Evolutionary conservation across 2,888 invertebrate genomes (phyloP).

Genomic region (Ophraella communa): DNA sequence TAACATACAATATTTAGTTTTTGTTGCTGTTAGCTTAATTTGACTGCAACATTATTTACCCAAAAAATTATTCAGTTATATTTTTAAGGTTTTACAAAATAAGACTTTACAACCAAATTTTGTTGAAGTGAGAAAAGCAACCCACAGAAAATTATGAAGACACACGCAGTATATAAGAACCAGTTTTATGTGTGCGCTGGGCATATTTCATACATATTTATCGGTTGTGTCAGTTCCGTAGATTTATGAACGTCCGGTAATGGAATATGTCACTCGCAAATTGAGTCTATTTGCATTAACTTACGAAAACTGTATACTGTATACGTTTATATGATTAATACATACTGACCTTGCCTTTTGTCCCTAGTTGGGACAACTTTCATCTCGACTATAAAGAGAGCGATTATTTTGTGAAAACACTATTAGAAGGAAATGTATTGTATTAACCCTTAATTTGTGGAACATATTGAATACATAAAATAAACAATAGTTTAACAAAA

Average conservation of each 20-base stretch:
- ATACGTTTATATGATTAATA: conserved; percentile 45
- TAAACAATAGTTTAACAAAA: too few species aligned
- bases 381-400: too few species aligned
- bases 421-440: too few species aligned
- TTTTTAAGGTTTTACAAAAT: too few species aligned
- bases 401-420: too few species aligned
- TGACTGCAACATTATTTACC: too few species aligned
- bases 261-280: conserved; percentile 52
- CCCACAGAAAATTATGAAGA: conserved; percentile 44
- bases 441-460: too few species aligned
- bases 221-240: conserved; percentile 42
- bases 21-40: too few species aligned
- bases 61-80: too few species aligned
- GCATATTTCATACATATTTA: conserved; percentile 57
- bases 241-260: conserved; percentile 53
- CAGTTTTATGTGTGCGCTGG: conserved; percentile 42
- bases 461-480: too few species aligned
- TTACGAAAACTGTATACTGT: conserved; percentile 40
- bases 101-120: too few species aligned
- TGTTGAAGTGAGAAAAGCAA: conserved; percentile 24
- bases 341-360: conserved; percentile 29
- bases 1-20: too few species aligned
- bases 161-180: conserved; percentile 46
- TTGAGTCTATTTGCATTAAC: conserved; percentile 50
- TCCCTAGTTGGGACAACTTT: conserved; percentile 26